Percentiles rank a stretch among this genome's conserved stretches.
phyloP scores from a whole-genome alignment of 2,797 vertebrate genomes.

The Limnodromus scolopaceus region DNA sequence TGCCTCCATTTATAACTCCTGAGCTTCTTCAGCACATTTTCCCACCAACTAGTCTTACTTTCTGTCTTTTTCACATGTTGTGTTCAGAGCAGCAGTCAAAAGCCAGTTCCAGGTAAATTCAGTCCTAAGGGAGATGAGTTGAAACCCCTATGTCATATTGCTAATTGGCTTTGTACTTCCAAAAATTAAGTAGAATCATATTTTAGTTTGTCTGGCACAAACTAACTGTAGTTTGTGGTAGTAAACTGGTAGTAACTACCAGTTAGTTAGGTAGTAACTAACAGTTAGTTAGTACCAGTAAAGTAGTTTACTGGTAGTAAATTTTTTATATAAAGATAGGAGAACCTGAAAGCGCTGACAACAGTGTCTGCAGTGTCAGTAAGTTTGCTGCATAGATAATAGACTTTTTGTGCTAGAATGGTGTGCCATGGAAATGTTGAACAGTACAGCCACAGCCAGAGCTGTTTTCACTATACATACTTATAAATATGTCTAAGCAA shows the following conservation, averaged over 20 bases:
- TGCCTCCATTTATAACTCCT: background rate
- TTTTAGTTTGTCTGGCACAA: background rate
- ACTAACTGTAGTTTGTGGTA: too few relatives aligned
- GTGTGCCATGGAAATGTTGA: background rate
- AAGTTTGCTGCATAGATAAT: background rate
- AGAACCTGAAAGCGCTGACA: background rate
- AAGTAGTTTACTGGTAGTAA: too few relatives aligned
- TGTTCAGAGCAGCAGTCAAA: background rate
- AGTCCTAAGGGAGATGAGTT: background rate
- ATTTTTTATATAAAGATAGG: background rate
- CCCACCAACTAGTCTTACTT: background rate
- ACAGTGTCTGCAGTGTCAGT: background rate
- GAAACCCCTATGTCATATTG: background rate
- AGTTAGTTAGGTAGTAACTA: too few relatives aligned
- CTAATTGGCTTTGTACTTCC: background rate
- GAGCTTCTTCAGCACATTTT: background rate
- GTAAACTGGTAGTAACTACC: too few relatives aligned
- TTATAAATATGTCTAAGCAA: background rate
- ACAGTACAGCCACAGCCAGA: background rate
- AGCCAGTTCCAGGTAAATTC: background rate
- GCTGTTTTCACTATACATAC: background rate
- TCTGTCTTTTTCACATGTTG: background rate
- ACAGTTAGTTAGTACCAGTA: too few relatives aligned
- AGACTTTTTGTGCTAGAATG: background rate
- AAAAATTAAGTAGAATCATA: background rate